Base-by-base conservation (phyloP, 2,888 invertebrate genomes). In the Lottia scabra region DNA sequence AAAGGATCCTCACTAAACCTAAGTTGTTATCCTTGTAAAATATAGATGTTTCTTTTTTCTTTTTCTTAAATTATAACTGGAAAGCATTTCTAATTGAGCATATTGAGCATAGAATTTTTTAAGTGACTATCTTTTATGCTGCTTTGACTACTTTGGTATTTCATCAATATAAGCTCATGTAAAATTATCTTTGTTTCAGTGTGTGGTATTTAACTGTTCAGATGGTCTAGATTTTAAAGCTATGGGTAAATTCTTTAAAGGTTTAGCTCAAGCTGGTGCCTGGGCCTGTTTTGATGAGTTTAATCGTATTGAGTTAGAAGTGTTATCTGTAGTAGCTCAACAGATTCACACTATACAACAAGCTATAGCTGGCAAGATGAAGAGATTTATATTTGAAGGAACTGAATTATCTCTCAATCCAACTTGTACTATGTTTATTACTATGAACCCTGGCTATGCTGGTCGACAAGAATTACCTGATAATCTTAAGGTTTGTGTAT, bases 261-360 rank as follows among this genome's bases (percentile, higher is more conserved):
- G 97, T 67, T 90, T 97, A 76, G 89, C 89, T 15, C 89, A 89
- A 80, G 94, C 96, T 15, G 97, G 97, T 23, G 95, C 96, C 0
- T 97, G 96, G 96, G 94, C 96, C 12, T 97, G 97, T 89, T 96
- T 97, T 91, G 96, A 97, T 89, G 97, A 97, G 91, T 97, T 98
- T 91, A 96, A 97, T 91, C 93, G 97, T 78, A 96, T 97, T 81
- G 96, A 96, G 87, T 91, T 96, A 85, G 96, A 97, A 88, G 96
- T 97, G 72, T 90, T 98, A 72, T 97, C 97, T 2, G 96, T 97
- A 74, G 95, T 97, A 44, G 96, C 96, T 27, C 97, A 97, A 91
- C 97, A 97, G 91, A 96, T 98, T 89, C 92, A 95, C 72, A 94
- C 95, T 87, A 96, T 98, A 88, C 96, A 96, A 91, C 93, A 94